A percentile compares a stretch with the other conserved stretches of the same genome.
Conservation (phyloP, 2,113 vertebrate genomes). For the rabbit (Oryctolagus cuniculus) region mOryCun1.1 NC_091440.1:92665001-92665500, state of each 20-base stretch:
- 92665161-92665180: neutral
- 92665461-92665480: neutral
- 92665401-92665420: neutral
- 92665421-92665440: neutral
- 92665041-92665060: neutral
- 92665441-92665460: neutral
- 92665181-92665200: neutral
- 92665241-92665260: neutral
- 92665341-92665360: neutral
- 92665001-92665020: neutral
- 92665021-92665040: neutral
- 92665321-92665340: neutral
- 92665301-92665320: neutral
- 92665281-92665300: too few relatives aligned
- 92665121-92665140: neutral
- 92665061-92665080: neutral
- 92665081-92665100: neutral
- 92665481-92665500: neutral
- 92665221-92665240: neutral
- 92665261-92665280: neutral
- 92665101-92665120: neutral
- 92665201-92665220: neutral
- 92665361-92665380: neutral
- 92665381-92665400: neutral
- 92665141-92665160: neutral